A percentile compares a stretch with the other conserved stretches of the same genome.
Evolutionary conservation across 2,797 vertebrate species (phyloP).

Genomic region (Apogon talboti): DNA sequence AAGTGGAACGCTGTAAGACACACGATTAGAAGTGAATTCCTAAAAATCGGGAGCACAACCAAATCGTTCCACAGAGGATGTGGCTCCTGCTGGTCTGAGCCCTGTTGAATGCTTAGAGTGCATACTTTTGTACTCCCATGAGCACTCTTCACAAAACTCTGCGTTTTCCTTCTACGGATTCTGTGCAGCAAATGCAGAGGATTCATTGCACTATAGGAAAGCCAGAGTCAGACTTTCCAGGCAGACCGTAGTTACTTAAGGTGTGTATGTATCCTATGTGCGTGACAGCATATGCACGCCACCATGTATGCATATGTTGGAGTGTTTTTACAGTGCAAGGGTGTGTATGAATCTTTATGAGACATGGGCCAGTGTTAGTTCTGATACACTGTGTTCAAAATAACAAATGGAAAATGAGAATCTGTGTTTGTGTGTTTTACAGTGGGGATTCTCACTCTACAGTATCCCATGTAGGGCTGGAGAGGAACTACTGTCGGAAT

Average conservation of each 20-base stretch:
- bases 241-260: slow-evolving; percentile 36
- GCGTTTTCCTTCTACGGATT: slow-evolving; percentile 73
- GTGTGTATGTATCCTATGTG: slow-evolving; percentile 32
- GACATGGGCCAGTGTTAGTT: slow-evolving; percentile 34
- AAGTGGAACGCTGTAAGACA: slow-evolving; percentile 26
- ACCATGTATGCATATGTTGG: slow-evolving; percentile 1
- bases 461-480: slow-evolving; percentile 84
- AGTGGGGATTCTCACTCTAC: slow-evolving; percentile 84
- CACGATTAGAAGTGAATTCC: slow-evolving; percentile 65
- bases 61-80: slow-evolving; percentile 57
- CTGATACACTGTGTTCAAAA: slow-evolving; percentile 53
- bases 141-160: slow-evolving; percentile 65
- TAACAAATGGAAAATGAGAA: slow-evolving; percentile 70
- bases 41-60: slow-evolving; percentile 57
- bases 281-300: neutral
- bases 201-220: slow-evolving; percentile 64
- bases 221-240: slow-evolving; percentile 66
- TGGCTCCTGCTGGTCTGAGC: slow-evolving; percentile 71
- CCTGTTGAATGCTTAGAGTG: slow-evolving; percentile 62
- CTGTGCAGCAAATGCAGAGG: slow-evolving; percentile 50
- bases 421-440: slow-evolving; percentile 80
- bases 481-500: slow-evolving; percentile 95
- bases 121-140: slow-evolving; percentile 81
- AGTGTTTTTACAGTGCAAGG: slow-evolving; percentile 39
- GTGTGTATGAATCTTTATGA: slow-evolving; percentile 37